Percentiles rank a stretch among this genome's conserved stretches.
Evolutionary conservation across 1,140 invertebrate species (phyloP).

Genomic region (Cepaea nemoralis): DNA sequence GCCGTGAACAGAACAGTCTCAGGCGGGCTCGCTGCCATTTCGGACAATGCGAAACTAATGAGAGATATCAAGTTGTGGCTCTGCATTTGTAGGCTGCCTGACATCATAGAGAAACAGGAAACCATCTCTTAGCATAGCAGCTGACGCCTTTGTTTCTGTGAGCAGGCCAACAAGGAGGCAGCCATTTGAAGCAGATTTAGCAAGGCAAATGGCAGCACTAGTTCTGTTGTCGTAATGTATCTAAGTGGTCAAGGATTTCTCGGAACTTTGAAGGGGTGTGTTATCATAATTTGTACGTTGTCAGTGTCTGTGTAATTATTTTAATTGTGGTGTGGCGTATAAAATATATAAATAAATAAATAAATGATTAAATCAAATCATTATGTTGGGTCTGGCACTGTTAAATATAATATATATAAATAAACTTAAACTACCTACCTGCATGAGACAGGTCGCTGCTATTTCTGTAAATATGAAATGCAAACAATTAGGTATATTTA

Average conservation of each 20-base stretch:
- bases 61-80: background rate
- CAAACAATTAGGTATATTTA: no score
- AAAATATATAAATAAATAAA: no score
- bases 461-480: no score
- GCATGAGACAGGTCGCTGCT: no score
- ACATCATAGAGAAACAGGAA: conserved; percentile 40
- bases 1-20: no score
- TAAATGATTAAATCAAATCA: no score
- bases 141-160: conserved; percentile 39
- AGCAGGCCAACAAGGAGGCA: background rate
- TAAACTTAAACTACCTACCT: no score
- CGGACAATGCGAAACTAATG: conserved; percentile 1
- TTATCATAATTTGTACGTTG: background rate
- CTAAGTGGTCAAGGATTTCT: background rate
- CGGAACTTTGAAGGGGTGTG: conserved; percentile 31
- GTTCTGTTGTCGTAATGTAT: conserved; percentile 14
- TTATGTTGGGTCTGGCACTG: no score
- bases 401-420: no score
- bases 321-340: no score
- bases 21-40: no score
- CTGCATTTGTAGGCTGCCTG: conserved; percentile 18
- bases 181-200: background rate
- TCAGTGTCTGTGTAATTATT: background rate
- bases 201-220: conserved; percentile 7
- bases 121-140: conserved; percentile 22